These are phyloP conservation scores for Cremastinae sp. DNA, from an alignment of 2,888 invertebrate species.

Conservation along the genomic window DNA sequence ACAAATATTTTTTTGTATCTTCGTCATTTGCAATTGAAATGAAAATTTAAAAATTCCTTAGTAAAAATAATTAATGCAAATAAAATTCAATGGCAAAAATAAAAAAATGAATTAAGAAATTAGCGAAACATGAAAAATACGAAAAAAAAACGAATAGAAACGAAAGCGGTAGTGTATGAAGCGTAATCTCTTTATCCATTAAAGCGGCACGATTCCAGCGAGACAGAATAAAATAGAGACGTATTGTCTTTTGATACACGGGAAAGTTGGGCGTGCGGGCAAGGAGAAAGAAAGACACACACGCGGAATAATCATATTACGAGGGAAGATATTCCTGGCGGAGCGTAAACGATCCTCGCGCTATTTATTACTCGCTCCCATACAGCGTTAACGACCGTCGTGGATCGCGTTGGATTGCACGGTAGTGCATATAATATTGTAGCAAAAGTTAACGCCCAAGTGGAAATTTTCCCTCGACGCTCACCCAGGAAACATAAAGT, in stretches of 20 bases:
- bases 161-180: slow-evolving; percentile 48
- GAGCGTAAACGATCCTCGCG: slow-evolving; percentile 39
- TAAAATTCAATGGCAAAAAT: slow-evolving; percentile 30
- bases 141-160: too few relatives aligned
- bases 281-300: slow-evolving; percentile 42
- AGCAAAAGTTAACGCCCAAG: slow-evolving; percentile 26
- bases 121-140: slow-evolving; percentile 26
- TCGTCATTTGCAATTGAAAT: too few relatives aligned
- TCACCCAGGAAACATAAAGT: slow-evolving; percentile 63
- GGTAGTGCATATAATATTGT: slow-evolving; percentile 31
- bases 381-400: slow-evolving; percentile 46
- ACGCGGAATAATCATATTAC: slow-evolving; percentile 30
- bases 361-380: slow-evolving; percentile 69
- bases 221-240: slow-evolving; percentile 73
- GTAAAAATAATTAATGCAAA: too few relatives aligned
- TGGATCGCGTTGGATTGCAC: slow-evolving; percentile 17
- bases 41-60: too few relatives aligned
- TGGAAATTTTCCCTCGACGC: slow-evolving; percentile 9
- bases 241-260: slow-evolving; percentile 73
- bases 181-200: slow-evolving; percentile 65
- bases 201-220: slow-evolving; percentile 52
- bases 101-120: slow-evolving; percentile 20
- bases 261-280: slow-evolving; percentile 64
- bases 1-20: too few relatives aligned
- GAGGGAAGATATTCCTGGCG: background rate